These are phyloP conservation scores for Stegodyphus dumicola DNA, from an alignment of 1,140 invertebrate species.

Conservation along the genomic window DNA sequence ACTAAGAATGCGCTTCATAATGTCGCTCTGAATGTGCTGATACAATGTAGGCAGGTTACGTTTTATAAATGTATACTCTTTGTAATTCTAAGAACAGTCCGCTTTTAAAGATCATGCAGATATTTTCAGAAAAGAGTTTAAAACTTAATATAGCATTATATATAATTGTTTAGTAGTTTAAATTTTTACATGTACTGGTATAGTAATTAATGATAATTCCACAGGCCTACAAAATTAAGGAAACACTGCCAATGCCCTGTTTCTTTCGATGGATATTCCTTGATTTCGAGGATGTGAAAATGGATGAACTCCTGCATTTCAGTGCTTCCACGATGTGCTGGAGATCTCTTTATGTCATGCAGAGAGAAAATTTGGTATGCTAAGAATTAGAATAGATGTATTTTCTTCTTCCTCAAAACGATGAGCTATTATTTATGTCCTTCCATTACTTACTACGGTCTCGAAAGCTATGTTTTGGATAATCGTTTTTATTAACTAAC, in stretches of 20 bases:
- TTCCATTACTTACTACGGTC: no score
- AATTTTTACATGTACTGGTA: no score
- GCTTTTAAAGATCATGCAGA: no score
- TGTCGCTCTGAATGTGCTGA: not conserved
- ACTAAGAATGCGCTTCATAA: no score
- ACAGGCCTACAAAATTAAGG: constrained; percentile 23
- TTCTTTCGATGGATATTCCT: constrained; percentile 54
- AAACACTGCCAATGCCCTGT: constrained; percentile 7
- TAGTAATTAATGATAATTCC: no score
- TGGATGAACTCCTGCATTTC: not conserved
- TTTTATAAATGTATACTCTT: not conserved
- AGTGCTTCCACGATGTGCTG: constrained; percentile 34
- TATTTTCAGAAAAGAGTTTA: no score
- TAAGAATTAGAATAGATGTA: not conserved
- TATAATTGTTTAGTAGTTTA: no score
- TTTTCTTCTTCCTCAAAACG: not conserved
- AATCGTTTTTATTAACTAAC: no score
- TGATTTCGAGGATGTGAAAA: constrained; percentile 1
- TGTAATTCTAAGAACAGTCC: no score
- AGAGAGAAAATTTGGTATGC: not conserved
- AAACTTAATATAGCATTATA: no score
- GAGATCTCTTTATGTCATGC: constrained; percentile 16
- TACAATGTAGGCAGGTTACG: not conserved
- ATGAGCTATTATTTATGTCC: not conserved
- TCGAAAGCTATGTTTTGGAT: no score